Conservation (phyloP, 1,140 invertebrate genomes). For the Ctenoplectra terminalis region DNA sequence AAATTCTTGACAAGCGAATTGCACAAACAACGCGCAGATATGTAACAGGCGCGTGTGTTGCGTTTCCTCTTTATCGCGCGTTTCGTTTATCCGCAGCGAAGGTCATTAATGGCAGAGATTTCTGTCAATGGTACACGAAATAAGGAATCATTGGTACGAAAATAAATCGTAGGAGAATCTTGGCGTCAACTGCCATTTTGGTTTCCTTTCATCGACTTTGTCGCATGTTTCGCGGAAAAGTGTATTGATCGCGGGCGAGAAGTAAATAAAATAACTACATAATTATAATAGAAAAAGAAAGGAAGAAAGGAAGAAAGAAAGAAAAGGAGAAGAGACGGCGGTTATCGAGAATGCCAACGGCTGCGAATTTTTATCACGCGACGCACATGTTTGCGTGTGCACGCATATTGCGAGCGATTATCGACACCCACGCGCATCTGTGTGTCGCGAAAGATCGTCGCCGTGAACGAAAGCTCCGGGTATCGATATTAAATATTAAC, state of each 20-base stretch:
- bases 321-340: background rate
- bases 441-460: background rate
- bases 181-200: background rate
- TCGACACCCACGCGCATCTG: constrained; percentile 14
- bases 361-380: constrained; percentile 35
- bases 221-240: background rate
- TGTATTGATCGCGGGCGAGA: background rate
- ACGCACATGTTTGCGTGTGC: constrained; percentile 14
- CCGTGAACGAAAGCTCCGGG: background rate
- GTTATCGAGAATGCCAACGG: constrained; percentile 24
- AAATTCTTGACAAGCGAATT: constrained; percentile 50
- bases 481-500: constrained; percentile 7
- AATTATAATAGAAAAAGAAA: background rate
- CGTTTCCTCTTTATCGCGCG: constrained; percentile 48
- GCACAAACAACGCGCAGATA: constrained; percentile 59
- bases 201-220: background rate
- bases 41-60: constrained; percentile 42
- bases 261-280: too few relatives aligned
- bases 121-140: constrained; percentile 7
- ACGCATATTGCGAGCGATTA: constrained; percentile 20
- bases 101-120: constrained; percentile 55
- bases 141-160: background rate
- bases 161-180: constrained; percentile 5
- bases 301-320: background rate
- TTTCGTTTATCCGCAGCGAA: constrained; percentile 46